phyloP scores from a whole-genome alignment of 2,113 vertebrate genomes.

The Struthidea cinerea region DNA sequence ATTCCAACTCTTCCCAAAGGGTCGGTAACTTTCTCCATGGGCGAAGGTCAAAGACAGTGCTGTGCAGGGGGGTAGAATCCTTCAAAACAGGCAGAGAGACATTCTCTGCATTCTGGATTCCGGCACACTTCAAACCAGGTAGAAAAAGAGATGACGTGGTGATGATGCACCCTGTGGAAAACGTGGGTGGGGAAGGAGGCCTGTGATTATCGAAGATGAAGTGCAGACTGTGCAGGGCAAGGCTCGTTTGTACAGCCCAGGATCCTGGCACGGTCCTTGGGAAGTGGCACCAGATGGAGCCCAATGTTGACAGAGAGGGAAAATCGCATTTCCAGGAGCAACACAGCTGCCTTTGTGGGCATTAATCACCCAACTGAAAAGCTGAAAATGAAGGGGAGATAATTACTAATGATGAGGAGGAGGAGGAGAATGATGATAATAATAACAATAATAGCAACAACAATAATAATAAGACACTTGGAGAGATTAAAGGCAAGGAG shows the following conservation, averaged over 20 bases:
- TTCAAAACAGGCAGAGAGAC: too few relatives aligned
- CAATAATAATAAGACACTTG: not conserved
- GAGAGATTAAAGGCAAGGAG: not conserved
- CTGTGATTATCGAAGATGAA: not conserved
- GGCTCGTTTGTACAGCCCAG: not conserved
- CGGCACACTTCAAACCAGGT: fast-evolving
- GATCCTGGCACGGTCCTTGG: not conserved
- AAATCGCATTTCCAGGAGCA: slow-evolving; percentile 8
- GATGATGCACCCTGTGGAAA: not conserved
- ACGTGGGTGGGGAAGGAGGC: not conserved
- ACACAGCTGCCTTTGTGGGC: not conserved
- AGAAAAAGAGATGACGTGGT: not conserved
- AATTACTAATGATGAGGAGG: not conserved
- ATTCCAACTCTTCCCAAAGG: too few relatives aligned
- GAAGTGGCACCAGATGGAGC: not conserved
- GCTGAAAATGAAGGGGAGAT: not conserved
- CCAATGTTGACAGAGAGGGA: not conserved
- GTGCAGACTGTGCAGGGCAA: not conserved
- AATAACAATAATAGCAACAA: not conserved
- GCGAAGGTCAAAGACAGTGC: too few relatives aligned
- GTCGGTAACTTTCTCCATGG: too few relatives aligned
- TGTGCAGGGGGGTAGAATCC: too few relatives aligned
- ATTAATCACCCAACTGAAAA: not conserved
- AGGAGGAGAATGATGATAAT: not conserved
- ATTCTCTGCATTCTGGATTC: too few relatives aligned